These are phyloP conservation scores for Ceryle rudis DNA, from an alignment of 2,797 vertebrate species.

Conservation along the genomic window DNA sequence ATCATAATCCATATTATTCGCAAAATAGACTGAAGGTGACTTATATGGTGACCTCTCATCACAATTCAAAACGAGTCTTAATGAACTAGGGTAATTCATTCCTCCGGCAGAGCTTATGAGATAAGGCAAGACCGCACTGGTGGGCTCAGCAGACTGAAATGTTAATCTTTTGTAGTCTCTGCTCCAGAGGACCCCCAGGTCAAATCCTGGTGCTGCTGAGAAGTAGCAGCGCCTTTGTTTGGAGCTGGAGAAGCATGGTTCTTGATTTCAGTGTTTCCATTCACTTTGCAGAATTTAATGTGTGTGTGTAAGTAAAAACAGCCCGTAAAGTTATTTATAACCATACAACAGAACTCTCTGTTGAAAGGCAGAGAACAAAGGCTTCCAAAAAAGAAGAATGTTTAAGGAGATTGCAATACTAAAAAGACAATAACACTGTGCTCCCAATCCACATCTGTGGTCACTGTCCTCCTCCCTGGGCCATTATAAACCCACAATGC, in stretches of 20 bases:
- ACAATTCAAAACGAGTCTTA: slow-evolving; percentile 70
- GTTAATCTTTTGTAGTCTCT: slow-evolving; percentile 69
- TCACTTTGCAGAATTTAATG: background rate
- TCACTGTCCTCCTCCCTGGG: background rate
- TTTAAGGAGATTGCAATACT: background rate
- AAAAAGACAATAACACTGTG: background rate
- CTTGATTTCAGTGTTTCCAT: slow-evolving; percentile 44
- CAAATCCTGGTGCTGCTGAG: slow-evolving; percentile 22
- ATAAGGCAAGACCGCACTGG: slow-evolving; percentile 55
- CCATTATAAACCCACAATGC: background rate
- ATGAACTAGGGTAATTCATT: slow-evolving; percentile 77
- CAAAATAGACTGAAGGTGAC: slow-evolving; percentile 70
- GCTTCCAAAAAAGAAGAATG: background rate
- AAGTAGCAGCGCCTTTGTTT: slow-evolving; percentile 34
- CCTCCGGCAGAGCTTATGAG: slow-evolving; percentile 60
- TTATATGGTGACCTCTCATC: slow-evolving; percentile 62
- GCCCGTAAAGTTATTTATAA: slow-evolving; percentile 39
- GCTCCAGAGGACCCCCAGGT: slow-evolving; percentile 55
- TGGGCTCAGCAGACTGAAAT: slow-evolving; percentile 67
- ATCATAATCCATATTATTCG: slow-evolving; percentile 67
- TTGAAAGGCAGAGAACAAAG: slow-evolving; percentile 30
- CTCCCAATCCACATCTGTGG: background rate
- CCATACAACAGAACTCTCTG: background rate
- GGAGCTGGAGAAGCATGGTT: slow-evolving; percentile 1
- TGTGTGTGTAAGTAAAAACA: slow-evolving; percentile 34